Evolutionary conservation across 2,888 invertebrate species (phyloP), one percentile per base, ranked within the genome.

Genomic region (Pelosia muscerda): DNA sequence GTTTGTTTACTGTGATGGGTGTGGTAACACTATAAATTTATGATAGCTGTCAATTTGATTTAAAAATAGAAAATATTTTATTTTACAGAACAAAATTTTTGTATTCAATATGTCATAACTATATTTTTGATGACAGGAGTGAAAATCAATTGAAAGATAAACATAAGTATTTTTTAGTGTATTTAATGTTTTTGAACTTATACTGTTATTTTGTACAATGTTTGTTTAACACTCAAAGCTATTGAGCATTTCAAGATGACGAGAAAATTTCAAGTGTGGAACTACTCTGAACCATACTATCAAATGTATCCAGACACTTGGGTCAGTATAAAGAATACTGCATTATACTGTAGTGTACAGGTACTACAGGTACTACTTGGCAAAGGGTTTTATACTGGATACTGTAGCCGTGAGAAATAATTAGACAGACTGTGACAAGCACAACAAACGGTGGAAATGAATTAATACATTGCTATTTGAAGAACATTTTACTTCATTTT

Each of bases 191-290:
- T 90, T 86, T 83, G 84, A 84, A 81, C 77, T 79, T 71, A 76
- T 83, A 76, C 88, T 85, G 88, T 85, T 74, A 82, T 88, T 88
- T 85, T 87, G 72, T 87, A 91, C 82, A 86, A 92, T 93, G 91
- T 88, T 87, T 88, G 78, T 87, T 78, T 90, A 86, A 88, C 71
- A 78, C 66, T 74, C 72, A 82, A 83, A 81, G 73, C 79, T 81
- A 83, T 82, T 88, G 84, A 86, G 79, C 68, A 78, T 77, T 79
- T 82, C 84, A 93, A 86, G 81, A 94, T 95, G 95, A 94, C 92
- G 68, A 88, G 92, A 87, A 95, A 95, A 94, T 95, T 95, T 93
- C 95, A 92, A 93, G 94, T 95, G 85, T 95, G 94, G 94, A 95
- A 95, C 87, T 94, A 92, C 87, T 95, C 94, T 49, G 93, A 95